phyloP scores from a whole-genome alignment of 2,888 invertebrate species.

The Molorchus minor region DNA sequence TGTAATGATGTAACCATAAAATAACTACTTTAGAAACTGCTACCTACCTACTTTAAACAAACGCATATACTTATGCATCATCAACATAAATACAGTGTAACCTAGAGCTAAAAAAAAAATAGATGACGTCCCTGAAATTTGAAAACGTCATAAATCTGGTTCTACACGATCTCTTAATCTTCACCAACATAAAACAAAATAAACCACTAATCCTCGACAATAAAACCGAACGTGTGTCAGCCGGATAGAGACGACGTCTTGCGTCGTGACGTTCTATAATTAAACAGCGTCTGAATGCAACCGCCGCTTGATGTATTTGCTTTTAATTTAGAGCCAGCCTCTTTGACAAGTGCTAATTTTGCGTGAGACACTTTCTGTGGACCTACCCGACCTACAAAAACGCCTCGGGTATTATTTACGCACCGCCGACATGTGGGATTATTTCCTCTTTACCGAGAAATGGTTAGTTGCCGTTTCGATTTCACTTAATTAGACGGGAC shows the following conservation, averaged over 20 bases:
- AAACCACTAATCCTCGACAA: conserved; percentile 20
- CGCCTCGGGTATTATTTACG: conserved; percentile 49
- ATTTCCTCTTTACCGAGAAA: conserved; percentile 56
- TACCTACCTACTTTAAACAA: too few relatives aligned
- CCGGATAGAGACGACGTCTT: conserved; percentile 10
- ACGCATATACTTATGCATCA: too few relatives aligned
- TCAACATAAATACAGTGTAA: too few relatives aligned
- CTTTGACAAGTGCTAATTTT: conserved; percentile 60
- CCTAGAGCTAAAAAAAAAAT: too few relatives aligned
- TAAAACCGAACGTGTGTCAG: conserved; percentile 20
- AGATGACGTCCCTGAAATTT: conserved; percentile 18
- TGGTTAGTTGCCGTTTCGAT: conserved; percentile 44
- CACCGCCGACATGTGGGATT: conserved; percentile 55
- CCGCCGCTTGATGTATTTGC: conserved; percentile 50
- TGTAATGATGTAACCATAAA: too few relatives aligned
- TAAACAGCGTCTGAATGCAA: conserved; percentile 14
- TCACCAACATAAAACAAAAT: conserved; percentile 23
- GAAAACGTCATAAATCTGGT: conserved; percentile 24
- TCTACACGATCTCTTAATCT: conserved; percentile 24
- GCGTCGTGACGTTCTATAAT: conserved; percentile 19
- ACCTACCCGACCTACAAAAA: conserved; percentile 42
- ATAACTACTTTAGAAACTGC: too few relatives aligned
- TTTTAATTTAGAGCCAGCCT: conserved; percentile 54
- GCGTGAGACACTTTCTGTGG: conserved; percentile 49
- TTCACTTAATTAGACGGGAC: conserved; percentile 52